Evolutionary conservation across 2,113 vertebrate species (phyloP).

Genomic region (Rhynchomys soricoides): DNA sequence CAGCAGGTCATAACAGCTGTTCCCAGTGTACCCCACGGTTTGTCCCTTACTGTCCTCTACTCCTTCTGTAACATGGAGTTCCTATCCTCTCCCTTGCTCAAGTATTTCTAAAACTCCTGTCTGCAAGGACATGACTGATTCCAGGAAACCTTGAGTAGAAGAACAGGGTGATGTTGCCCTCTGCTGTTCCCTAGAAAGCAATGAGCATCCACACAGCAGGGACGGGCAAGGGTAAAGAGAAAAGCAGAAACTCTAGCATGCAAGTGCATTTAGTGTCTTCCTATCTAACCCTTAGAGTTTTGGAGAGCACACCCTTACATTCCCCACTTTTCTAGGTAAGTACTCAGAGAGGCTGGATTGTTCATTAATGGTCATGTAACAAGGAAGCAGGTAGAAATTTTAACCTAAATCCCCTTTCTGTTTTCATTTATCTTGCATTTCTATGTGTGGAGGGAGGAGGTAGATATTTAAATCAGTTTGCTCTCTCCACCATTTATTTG

Average conservation of each 20-base stretch:
- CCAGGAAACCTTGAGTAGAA: not conserved
- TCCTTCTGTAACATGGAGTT: not conserved
- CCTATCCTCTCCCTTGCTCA: not conserved
- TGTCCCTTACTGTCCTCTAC: not conserved
- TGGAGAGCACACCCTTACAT: not conserved
- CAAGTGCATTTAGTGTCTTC: not conserved
- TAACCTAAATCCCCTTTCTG: not conserved
- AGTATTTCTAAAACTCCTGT: not conserved
- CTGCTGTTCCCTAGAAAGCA: slow-evolving; percentile 65
- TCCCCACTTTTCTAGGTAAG: not conserved
- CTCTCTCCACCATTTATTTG: not conserved
- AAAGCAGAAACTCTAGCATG: not conserved
- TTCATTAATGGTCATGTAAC: not conserved
- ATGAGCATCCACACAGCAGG: not conserved
- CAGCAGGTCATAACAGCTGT: slow-evolving; percentile 24
- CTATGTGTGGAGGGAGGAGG: not conserved
- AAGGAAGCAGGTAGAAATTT: slow-evolving; percentile 5
- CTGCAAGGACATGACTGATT: not conserved
- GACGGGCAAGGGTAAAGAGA: not conserved
- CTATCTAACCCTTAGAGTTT: not conserved
- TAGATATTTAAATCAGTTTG: no score
- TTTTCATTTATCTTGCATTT: not conserved
- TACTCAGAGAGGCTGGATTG: not conserved
- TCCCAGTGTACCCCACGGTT: not conserved
- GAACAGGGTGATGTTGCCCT: slow-evolving; percentile 64